Base-by-base conservation (phyloP, 2,888 invertebrate genomes). In the Sinelater perroti region DNA sequence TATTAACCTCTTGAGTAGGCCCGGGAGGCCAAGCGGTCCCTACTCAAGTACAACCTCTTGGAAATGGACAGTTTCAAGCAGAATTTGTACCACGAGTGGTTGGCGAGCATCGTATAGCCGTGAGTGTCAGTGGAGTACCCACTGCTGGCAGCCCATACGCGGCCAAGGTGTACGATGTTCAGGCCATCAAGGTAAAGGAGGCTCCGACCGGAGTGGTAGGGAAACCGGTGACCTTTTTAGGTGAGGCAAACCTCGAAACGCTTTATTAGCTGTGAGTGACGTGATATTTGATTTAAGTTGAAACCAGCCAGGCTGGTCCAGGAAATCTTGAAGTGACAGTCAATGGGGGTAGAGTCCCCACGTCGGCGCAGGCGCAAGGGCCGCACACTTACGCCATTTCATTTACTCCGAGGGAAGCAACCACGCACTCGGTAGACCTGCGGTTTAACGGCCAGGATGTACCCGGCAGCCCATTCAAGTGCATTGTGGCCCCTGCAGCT, bases 301-400 rank as follows among this genome's bases (percentile, higher is more conserved):
- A 99, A 79, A 98, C 98, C 8, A 94, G 95, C 74, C 94, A 96
- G 78, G 98, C 98, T 2, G 99, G 98, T 11, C 96, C 98, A 0
- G 99, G 99, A 14, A 98, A 99, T 79, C 82, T 99, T 33, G 98
- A 99, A 79, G 98, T 99, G 56, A 96, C 97, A 0, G 97, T 99
- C 18, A 98, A 99, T 74, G 96, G 97, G 4, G 98, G 98, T 0
- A 86, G 95, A 60, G 97, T 98, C 21, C 96, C 97, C 0, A 97
- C 97, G 0, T 95, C 95, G 16, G 97, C 97, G 7, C 95, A 97
- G 74, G 95, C 95, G 0, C 95, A 97, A 75, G 97, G 97, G 20
- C 95, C 96, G 18, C 95, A 96, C 74, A 93, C 93, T 0, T 97
- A 97, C 77, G 95, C 95, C 17, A 97, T 98, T 69, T 96, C 97